These are phyloP conservation scores for Nomada goodeniana DNA, from an alignment of 2,888 invertebrate genomes.

Conservation along the genomic window DNA sequence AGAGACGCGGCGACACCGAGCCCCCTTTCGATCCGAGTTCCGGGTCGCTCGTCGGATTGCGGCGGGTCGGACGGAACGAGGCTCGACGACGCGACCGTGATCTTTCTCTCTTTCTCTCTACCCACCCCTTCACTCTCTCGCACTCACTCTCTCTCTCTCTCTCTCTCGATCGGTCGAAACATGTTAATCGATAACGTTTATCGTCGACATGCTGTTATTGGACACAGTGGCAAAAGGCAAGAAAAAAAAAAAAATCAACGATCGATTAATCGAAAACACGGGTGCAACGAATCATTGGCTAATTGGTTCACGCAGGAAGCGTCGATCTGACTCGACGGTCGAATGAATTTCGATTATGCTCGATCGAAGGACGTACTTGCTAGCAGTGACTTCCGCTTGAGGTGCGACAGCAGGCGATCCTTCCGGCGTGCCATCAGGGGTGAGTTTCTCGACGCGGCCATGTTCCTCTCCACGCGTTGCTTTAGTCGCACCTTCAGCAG, in stretches of 20 bases:
- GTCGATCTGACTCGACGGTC: conserved; percentile 35
- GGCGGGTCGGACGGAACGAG: neutral
- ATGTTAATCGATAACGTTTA: conserved; percentile 54
- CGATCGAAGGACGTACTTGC: conserved; percentile 85
- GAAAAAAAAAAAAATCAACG: conserved; percentile 73
- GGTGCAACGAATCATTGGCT: conserved; percentile 75
- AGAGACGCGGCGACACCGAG: conserved; percentile 6
- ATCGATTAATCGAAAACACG: conserved; percentile 78
- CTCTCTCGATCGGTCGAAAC: conserved; percentile 1
- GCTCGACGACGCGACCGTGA: neutral
- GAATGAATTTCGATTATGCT: conserved; percentile 41
- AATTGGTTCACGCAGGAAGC: conserved; percentile 59
- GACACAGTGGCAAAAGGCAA: conserved; percentile 78
- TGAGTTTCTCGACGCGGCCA: conserved; percentile 89
- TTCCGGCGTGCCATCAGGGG: conserved; percentile 94
- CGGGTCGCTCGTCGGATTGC: neutral
- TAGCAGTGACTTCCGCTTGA: conserved; percentile 90
- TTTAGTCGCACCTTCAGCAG: conserved; percentile 96
- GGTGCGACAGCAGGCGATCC: conserved; percentile 90
- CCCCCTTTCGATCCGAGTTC: too few relatives aligned
- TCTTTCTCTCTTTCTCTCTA: neutral
- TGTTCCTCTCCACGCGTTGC: conserved; percentile 95
- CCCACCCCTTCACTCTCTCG: neutral
- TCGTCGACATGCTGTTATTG: conserved; percentile 80
- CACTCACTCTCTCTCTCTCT: neutral